Evolutionary conservation across 2,797 vertebrate genomes (phyloP).

Genomic region (Chiroxiphia lanceolata): DNA sequence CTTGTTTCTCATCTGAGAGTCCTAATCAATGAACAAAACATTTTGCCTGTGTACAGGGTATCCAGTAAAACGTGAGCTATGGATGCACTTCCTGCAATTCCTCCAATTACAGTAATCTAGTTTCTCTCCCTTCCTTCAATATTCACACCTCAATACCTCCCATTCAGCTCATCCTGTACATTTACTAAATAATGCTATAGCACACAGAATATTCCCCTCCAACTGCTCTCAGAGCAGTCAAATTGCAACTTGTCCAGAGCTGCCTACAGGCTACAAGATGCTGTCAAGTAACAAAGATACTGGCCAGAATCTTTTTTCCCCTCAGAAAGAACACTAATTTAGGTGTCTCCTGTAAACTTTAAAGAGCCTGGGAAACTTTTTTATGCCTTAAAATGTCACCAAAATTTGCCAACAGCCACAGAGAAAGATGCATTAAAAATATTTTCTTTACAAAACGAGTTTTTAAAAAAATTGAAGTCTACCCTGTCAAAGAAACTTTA

Average conservation of each 20-base stretch:
- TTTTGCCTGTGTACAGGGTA: too few species aligned
- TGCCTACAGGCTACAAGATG: background rate
- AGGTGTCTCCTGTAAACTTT: background rate
- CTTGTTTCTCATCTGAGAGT: background rate
- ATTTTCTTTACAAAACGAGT: background rate
- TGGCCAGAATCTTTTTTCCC: background rate
- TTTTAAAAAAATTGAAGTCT: background rate
- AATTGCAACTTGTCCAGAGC: background rate
- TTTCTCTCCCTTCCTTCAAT: background rate
- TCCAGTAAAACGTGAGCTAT: background rate
- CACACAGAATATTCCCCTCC: background rate
- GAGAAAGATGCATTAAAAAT: background rate
- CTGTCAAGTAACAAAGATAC: background rate
- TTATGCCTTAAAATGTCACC: background rate
- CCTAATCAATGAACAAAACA: background rate
- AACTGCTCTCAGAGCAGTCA: background rate
- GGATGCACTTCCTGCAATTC: background rate
- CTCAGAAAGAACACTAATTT: background rate
- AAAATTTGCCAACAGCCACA: background rate
- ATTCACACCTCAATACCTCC: background rate
- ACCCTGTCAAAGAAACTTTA: background rate
- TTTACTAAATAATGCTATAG: background rate
- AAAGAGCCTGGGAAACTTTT: background rate
- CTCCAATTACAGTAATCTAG: background rate
- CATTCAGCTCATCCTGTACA: background rate